Evolutionary conservation across 2,888 invertebrate genomes (phyloP).

Genomic region (Diarsia rubi): DNA sequence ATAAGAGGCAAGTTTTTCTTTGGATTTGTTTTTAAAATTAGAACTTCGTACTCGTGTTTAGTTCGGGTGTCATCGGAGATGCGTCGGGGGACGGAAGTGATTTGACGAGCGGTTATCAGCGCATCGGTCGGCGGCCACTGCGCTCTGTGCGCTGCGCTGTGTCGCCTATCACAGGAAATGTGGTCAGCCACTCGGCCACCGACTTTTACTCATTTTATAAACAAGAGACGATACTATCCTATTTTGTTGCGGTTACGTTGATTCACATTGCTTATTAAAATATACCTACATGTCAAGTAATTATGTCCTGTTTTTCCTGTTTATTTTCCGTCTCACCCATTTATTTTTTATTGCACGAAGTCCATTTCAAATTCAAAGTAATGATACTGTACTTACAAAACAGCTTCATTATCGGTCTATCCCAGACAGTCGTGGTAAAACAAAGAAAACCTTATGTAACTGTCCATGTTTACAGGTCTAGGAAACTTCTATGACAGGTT

Average conservation of each 20-base stretch:
- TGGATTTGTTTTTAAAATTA: not conserved
- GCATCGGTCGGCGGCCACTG: constrained; percentile 61
- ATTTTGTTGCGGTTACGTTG: constrained; percentile 54
- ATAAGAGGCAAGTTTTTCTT: not conserved
- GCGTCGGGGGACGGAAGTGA: constrained; percentile 71
- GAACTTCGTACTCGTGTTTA: not conserved
- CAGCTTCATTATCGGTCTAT: not conserved
- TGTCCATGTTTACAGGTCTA: constrained; percentile 11
- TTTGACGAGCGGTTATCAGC: constrained; percentile 78
- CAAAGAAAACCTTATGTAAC: constrained; percentile 1
- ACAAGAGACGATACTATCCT: constrained; percentile 63
- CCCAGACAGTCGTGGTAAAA: not conserved
- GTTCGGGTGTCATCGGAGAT: constrained; percentile 52
- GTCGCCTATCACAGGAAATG: constrained; percentile 82
- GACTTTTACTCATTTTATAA: constrained; percentile 71
- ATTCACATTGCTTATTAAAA: constrained; percentile 30
- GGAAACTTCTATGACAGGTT: constrained; percentile 10
- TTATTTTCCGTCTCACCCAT: not conserved
- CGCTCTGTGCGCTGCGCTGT: constrained; percentile 20
- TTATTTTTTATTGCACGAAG: constrained; percentile 1
- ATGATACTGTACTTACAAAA: not conserved
- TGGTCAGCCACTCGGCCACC: constrained; percentile 73
- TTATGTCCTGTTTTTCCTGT: constrained; percentile 41
- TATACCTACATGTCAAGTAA: not conserved
- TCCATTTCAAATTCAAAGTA: not conserved